Percentiles rank a stretch among this genome's conserved stretches.
These are phyloP conservation scores for Toxotes chatareus DNA, from an alignment of 2,113 vertebrate genomes.

Conservation along the genomic window DNA sequence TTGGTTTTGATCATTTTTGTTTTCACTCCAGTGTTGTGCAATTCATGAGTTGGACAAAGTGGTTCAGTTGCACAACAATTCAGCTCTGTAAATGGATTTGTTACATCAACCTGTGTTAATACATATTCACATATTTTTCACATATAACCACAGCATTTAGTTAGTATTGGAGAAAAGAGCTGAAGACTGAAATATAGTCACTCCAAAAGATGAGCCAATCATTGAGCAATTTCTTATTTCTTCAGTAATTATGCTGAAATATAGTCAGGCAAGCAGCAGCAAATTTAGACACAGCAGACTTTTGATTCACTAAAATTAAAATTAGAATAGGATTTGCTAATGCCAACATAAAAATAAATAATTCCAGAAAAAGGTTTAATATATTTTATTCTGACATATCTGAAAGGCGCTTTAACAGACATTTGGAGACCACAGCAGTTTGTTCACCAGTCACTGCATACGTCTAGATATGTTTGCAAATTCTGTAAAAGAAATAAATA, in stretches of 20 bases:
- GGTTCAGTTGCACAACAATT: background rate
- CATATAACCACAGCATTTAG: background rate
- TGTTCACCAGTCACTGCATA: constrained; percentile 9
- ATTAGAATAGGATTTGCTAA: background rate
- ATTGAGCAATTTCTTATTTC: background rate
- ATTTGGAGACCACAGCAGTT: background rate
- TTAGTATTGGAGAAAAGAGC: background rate
- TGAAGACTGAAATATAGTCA: background rate
- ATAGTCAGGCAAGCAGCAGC: background rate
- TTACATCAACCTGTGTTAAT: background rate
- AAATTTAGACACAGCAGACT: background rate
- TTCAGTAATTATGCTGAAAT: background rate
- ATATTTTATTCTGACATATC: constrained; percentile 10
- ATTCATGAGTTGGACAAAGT: background rate
- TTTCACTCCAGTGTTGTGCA: background rate
- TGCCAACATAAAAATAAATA: background rate
- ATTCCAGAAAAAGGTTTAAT: background rate
- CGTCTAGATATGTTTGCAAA: constrained; percentile 6
- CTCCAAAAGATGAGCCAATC: background rate
- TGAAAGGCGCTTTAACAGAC: background rate
- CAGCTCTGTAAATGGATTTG: background rate
- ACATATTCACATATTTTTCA: background rate
- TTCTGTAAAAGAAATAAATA: constrained; percentile 9
- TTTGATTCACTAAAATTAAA: background rate
- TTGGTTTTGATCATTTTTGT: background rate